phyloP scores from a whole-genome alignment of 1,140 invertebrate genomes.

The Aphaenogaster rudis region DNA sequence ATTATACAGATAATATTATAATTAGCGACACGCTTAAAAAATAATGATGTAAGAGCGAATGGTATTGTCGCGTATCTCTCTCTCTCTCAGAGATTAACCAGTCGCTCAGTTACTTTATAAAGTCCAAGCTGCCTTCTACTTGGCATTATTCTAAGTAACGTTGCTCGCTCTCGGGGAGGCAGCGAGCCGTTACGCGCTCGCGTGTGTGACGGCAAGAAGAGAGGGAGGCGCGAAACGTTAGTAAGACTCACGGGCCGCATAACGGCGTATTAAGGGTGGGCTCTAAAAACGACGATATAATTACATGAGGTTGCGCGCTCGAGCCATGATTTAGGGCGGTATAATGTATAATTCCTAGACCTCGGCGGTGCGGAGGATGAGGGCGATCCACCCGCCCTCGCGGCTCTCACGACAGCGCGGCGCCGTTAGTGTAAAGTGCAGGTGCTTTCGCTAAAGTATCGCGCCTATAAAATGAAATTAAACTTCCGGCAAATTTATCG shows the following conservation, averaged over 20 bases:
- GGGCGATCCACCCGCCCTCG: conserved; percentile 8
- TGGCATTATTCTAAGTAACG: background rate
- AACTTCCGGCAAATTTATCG: conserved; percentile 82
- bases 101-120: background rate
- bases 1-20: background rate
- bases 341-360: conserved; percentile 77
- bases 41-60: background rate
- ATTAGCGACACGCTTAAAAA: background rate
- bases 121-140: background rate
- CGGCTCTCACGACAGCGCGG: conserved; percentile 60
- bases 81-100: background rate
- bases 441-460: conserved; percentile 81
- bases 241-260: conserved; percentile 56
- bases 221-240: conserved; percentile 49
- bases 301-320: conserved; percentile 68
- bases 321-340: conserved; percentile 73
- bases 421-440: conserved; percentile 78
- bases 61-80: background rate
- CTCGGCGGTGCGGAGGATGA: conserved; percentile 21
- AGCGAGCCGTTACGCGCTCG: background rate
- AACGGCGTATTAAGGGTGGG: conserved; percentile 66
- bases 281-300: conserved; percentile 79
- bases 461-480: conserved; percentile 84
- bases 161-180: background rate
- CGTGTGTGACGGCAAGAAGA: conserved; percentile 15